These are phyloP conservation scores for Conus ventricosus DNA, from an alignment of 1,140 invertebrate species.

Conservation along the genomic window DNA sequence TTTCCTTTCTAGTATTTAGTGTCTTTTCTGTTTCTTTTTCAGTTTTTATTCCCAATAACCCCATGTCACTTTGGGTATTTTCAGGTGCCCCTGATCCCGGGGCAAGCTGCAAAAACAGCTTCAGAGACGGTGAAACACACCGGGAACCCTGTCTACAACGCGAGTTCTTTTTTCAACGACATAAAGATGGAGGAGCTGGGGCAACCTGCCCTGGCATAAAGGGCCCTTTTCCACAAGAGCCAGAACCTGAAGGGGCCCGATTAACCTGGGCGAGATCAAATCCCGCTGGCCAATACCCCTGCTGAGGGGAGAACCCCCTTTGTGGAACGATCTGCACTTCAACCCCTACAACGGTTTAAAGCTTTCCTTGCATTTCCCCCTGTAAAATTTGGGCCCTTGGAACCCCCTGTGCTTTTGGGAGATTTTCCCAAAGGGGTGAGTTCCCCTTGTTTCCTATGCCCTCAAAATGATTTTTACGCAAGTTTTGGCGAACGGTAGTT, in stretches of 20 bases:
- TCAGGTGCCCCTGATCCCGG: slow-evolving; percentile 66
- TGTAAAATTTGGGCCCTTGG: too few relatives aligned
- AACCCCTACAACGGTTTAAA: slow-evolving; percentile 65
- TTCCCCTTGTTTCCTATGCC: too few relatives aligned
- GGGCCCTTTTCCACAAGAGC: slow-evolving; percentile 63
- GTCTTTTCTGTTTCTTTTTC: too few relatives aligned
- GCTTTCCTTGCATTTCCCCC: too few relatives aligned
- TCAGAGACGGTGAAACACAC: slow-evolving; percentile 65
- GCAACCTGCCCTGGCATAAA: slow-evolving; percentile 64
- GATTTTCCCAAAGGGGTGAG: too few relatives aligned
- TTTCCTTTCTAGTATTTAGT: too few relatives aligned
- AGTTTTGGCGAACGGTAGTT: too few relatives aligned
- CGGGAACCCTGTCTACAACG: slow-evolving; percentile 66
- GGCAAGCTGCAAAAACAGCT: slow-evolving; percentile 69
- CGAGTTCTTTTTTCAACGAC: slow-evolving; percentile 66
- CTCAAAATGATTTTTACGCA: too few relatives aligned
- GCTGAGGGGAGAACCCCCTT: slow-evolving; percentile 63
- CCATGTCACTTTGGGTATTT: too few relatives aligned
- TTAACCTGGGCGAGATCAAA: slow-evolving; percentile 66
- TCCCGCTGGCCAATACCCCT: slow-evolving; percentile 67
- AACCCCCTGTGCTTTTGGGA: too few relatives aligned
- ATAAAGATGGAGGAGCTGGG: slow-evolving; percentile 60
- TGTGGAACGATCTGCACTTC: slow-evolving; percentile 70
- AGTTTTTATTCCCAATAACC: too few relatives aligned
- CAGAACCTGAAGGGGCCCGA: slow-evolving; percentile 65